phyloP scores from a whole-genome alignment of 2,797 vertebrate genomes.

The Capromys pilorides region DNA sequence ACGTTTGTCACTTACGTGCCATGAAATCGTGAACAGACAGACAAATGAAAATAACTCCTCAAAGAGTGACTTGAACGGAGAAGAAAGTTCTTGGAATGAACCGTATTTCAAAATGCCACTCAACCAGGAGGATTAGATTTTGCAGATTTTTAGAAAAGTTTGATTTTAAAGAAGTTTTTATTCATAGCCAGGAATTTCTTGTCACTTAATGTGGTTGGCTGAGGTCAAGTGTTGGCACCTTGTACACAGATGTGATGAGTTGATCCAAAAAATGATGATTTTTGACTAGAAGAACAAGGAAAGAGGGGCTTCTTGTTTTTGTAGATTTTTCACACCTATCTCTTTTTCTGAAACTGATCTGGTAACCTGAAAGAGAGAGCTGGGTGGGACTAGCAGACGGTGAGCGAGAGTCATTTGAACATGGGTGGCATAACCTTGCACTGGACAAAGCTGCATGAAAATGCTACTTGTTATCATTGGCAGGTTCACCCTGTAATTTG shows the following conservation, averaged over 20 bases:
- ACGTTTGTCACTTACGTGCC: conserved; percentile 79
- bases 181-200: conserved; percentile 1
- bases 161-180: conserved; percentile 23
- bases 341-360: conserved; percentile 2
- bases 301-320: background rate
- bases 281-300: background rate
- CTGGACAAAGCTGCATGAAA: background rate
- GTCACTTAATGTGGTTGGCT: background rate
- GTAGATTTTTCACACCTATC: background rate
- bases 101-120: conserved; percentile 68
- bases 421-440: background rate
- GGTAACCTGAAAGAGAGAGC: background rate
- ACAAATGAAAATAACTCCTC: conserved; percentile 72
- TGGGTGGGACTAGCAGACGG: accelerated
- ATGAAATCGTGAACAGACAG: conserved; percentile 78
- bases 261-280: background rate
- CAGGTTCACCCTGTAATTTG: background rate
- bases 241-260: background rate
- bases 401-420: background rate
- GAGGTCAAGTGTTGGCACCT: background rate
- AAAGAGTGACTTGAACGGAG: conserved; percentile 70
- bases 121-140: conserved; percentile 20
- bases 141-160: conserved; percentile 37
- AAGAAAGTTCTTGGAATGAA: conserved; percentile 77
- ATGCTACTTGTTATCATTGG: background rate